These are phyloP conservation scores for Aspidoscelis tigris DNA, from an alignment of 2,113 vertebrate species.

Conservation along the genomic window DNA sequence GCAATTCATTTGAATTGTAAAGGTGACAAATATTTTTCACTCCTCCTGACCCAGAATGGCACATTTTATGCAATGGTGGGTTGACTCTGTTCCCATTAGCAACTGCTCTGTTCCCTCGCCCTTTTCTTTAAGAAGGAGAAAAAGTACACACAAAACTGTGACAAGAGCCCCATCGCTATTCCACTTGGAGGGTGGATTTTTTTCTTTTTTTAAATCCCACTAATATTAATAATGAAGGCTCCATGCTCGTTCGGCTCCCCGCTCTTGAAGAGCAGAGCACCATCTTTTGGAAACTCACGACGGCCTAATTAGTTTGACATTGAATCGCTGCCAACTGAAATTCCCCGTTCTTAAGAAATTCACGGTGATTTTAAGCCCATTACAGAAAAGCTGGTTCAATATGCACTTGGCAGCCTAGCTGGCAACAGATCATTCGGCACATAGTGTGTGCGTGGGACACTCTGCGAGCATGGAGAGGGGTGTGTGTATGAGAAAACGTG, in stretches of 20 bases:
- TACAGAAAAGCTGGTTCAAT: neutral
- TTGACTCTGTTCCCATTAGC: conserved; percentile 61
- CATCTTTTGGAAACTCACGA: conserved; percentile 31
- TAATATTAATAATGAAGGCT: conserved; percentile 59
- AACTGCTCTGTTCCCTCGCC: neutral
- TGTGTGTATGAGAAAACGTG: conserved; percentile 39
- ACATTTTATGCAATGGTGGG: conserved; percentile 47
- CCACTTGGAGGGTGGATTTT: conserved; percentile 7
- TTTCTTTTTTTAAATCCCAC: conserved; percentile 34
- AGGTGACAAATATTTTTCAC: too few relatives aligned
- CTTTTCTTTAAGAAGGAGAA: neutral
- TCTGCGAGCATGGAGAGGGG: neutral
- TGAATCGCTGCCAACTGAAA: conserved; percentile 17
- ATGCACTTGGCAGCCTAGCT: conserved; percentile 13
- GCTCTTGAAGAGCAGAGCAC: conserved; percentile 39
- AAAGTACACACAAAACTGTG: neutral
- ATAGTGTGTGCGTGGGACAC: neutral
- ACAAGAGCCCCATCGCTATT: conserved; percentile 33
- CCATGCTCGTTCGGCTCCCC: conserved; percentile 42
- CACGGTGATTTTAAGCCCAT: conserved; percentile 25
- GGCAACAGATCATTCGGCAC: conserved; percentile 19
- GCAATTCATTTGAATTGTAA: too few relatives aligned
- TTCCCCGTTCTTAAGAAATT: neutral
- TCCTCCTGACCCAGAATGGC: neutral
- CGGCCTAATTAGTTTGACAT: conserved; percentile 27